Base-by-base conservation (phyloP, 2,797 vertebrate species). In the Coracias cyanogaster region DNA sequence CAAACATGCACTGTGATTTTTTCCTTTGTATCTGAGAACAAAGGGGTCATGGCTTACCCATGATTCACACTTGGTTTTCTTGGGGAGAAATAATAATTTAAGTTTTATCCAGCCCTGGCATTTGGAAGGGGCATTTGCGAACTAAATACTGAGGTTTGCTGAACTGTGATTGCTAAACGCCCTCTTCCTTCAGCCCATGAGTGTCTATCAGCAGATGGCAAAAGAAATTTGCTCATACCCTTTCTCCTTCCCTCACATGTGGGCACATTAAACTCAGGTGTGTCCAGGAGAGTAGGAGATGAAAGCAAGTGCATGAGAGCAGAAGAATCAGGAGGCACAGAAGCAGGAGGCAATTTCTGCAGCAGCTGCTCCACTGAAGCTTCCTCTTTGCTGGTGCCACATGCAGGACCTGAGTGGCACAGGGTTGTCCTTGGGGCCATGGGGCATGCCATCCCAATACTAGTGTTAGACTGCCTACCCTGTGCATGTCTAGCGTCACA, bases 21-120 rank as follows among this genome's bases (percentile, higher is more conserved):
- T 69, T 48, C 19, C 49, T 89, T 45, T 61, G 51, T 87, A 51
- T 89, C 72, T 89, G 73, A 74, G 77, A 94, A 93, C 12, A 91
- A 79, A 13, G 33, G 33, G 37, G 9, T 86, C 4, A 0, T 74
- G 48, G 74, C 37, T 94, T 49, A 57, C 24, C 14, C 41, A 14
- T 39, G 43, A 74, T 54, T 51, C 6, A 3, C 35, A 18, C 43
- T 86, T 83, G 78, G n/a, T 69, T 77, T 86, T 91, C 79, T 87
- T 10, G 4, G 10, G 26, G 46, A 90, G 62, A 77, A 87, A 84
- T 31, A 57, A 62, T 37, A 54, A 58, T 58, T 51, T 31, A 70
- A 57, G 66, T 70, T 90, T 82, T 71, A 89, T 82, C 82, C 37
- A 82, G 51, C 19, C 28, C 41, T 49, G 41, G 64, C 9, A 57